phyloP scores from a whole-genome alignment of 92 coral and sea anemone species.

The Pocillopora meandrina region DNA sequence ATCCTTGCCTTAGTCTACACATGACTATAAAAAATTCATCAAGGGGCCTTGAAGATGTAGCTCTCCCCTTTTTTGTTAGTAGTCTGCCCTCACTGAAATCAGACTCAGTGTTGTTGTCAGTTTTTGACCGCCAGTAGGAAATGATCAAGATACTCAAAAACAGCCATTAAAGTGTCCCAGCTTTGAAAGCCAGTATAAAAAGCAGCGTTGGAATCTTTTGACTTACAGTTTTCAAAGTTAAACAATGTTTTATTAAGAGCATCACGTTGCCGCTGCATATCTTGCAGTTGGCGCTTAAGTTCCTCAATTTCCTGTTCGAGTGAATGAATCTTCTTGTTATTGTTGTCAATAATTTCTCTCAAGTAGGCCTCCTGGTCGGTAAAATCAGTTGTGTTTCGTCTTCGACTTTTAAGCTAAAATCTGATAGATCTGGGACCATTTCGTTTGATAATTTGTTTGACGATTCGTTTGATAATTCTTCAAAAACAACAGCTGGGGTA shows the following conservation, averaged over 20 bases:
- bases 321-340: slow-evolving; percentile 20
- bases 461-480: no score
- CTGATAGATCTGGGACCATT: no score
- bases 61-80: no score
- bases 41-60: not conserved
- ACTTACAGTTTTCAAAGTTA: slow-evolving; percentile 41
- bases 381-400: no score
- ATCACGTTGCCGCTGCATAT: slow-evolving; percentile 28
- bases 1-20: slow-evolving; percentile 47
- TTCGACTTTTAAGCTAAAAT: no score
- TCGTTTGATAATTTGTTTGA: no score
- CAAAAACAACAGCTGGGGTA: no score
- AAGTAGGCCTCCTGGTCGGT: no score
- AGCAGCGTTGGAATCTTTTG: not conserved
- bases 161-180: no score
- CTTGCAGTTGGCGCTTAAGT: slow-evolving; percentile 25
- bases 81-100: slow-evolving; percentile 17
- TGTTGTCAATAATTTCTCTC: not conserved
- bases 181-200: no score
- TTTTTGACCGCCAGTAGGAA: no score
- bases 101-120: slow-evolving; percentile 8
- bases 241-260: slow-evolving; percentile 40
- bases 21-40: slow-evolving; percentile 50
- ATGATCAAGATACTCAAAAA: no score
- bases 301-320: slow-evolving; percentile 39